Base-by-base conservation (phyloP, 2,113 vertebrate genomes). In the Nycticebus coucang region DNA sequence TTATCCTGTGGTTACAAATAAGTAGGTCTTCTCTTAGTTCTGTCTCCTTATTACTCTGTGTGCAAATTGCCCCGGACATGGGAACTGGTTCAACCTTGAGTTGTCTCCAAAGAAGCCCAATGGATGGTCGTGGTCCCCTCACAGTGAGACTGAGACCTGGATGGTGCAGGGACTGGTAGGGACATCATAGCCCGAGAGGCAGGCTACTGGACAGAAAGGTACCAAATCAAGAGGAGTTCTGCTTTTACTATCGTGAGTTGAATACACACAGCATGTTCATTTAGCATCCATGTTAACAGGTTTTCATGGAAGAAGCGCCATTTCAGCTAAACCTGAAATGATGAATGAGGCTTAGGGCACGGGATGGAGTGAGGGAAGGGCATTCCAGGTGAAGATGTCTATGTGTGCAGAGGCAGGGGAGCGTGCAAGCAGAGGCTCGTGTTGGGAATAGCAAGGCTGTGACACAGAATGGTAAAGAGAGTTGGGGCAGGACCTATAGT, bases 251-350 rank as follows among this genome's bases (percentile, higher is more conserved):
- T 59, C 66, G 53, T 19, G 30, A 41, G 28, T 19, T 3, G 6
- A 9, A 0, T 33, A 2, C 11, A 17, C 62, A 35, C 5, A 0
- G 33, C 35, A 8, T 1, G 0, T 2, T n/a, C 2, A n/a, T 22
- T 57, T 33, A 72, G 37, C 75, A 2, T 3, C 41, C 1, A 0
- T 41, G 12, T n/a, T 50, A 2, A 77, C n/a, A 79, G 8, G 21
- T 30, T 21, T 79, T 24, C 41, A 0, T 10, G 1, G 59, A 57
- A 75, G 53, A 81, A 24, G 21, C 3, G 60, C 18, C 60, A 3
- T 86, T 69, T 55, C 11, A 19, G 60, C 21, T 37, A n/a, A 72
- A 13, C 77, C 24, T 64, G 14, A 19, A 24, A 21, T n/a, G 33
- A 5, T 0, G 9, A 71, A 45, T 50, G 13, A 9, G 71, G n/a